Conservation (phyloP, 2,888 invertebrate species). For the Spatulosminthurus flaviceps region DNA sequence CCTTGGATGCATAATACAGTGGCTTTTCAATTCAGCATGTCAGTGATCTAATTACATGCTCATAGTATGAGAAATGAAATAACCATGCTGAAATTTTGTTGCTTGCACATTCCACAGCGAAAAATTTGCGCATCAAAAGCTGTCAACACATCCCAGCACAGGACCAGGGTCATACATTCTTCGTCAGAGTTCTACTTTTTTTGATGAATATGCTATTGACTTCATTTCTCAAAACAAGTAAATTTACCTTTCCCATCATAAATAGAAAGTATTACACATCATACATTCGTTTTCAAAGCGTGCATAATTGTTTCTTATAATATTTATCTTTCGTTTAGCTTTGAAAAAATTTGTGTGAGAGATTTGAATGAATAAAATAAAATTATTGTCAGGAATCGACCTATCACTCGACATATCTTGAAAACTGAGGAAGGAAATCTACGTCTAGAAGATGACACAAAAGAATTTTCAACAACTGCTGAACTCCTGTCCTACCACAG, state of each 20-base stretch:
- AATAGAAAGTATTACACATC: too few species aligned
- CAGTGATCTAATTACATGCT: too few species aligned
- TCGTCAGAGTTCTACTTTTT: slow-evolving; percentile 81
- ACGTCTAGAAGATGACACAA: slow-evolving; percentile 16
- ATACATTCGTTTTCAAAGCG: too few species aligned
- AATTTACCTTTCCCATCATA: too few species aligned
- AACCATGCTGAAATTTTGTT: too few species aligned
- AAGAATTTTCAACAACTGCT: slow-evolving; percentile 67
- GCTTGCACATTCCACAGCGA: slow-evolving; percentile 74
- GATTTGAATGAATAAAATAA: too few species aligned
- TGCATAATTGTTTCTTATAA: too few species aligned
- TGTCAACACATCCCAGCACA: slow-evolving; percentile 80
- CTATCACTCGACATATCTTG: slow-evolving; percentile 52
- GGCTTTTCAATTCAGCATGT: too few species aligned
- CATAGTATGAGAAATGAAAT: too few species aligned
- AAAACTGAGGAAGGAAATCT: slow-evolving; percentile 53
- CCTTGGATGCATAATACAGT: too few species aligned
- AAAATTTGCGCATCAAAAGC: slow-evolving; percentile 83
- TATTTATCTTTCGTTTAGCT: too few species aligned
- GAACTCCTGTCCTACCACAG: slow-evolving; percentile 70
- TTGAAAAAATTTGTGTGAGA: too few species aligned
- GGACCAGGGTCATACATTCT: slow-evolving; percentile 82
- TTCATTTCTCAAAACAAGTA: slow-evolving; percentile 80
- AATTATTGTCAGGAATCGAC: slow-evolving; percentile 52
- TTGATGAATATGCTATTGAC: slow-evolving; percentile 83